phyloP scores from a whole-genome alignment of 1,140 invertebrate genomes.

The Elymnias hypermnestra region DNA sequence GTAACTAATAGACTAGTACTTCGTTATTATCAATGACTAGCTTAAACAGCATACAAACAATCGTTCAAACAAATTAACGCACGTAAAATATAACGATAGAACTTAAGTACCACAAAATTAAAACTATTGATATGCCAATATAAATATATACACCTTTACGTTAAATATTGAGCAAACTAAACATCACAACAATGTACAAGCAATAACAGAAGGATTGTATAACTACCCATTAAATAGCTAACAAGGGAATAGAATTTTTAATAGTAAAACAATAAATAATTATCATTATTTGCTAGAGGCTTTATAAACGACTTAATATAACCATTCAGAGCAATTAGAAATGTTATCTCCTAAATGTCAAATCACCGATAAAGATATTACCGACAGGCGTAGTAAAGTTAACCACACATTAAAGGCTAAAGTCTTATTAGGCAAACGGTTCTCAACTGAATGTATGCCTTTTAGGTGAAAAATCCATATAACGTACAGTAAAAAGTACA shows the following conservation, averaged over 20 bases:
- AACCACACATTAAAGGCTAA: constrained; percentile 1
- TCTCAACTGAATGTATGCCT: too few species aligned
- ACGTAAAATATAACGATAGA: neutral
- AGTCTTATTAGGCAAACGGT: too few species aligned
- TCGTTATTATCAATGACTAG: neutral
- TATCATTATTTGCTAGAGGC: constrained; percentile 13
- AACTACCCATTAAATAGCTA: constrained; percentile 13
- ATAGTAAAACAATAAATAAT: constrained; percentile 20
- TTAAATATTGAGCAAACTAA: constrained; percentile 31
- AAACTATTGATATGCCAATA: constrained; percentile 56
- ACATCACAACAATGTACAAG: constrained; percentile 16
- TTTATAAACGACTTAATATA: constrained; percentile 28
- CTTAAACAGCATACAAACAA: constrained; percentile 3
- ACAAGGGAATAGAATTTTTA: constrained; percentile 29
- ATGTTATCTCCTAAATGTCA: constrained; percentile 19
- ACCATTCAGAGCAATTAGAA: constrained; percentile 39
- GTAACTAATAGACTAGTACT: neutral
- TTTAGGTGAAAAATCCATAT: too few species aligned
- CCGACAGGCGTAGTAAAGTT: constrained; percentile 3
- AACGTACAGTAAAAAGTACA: too few species aligned
- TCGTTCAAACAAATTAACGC: neutral
- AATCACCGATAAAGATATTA: constrained; percentile 2
- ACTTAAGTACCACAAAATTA: neutral
- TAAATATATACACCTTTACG: constrained; percentile 61
- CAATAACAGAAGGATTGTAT: constrained; percentile 11